Percentiles rank a stretch among this genome's conserved stretches.
Evolutionary conservation across 2,888 invertebrate species (phyloP).

Genomic region (Blastobasis adustella): DNA sequence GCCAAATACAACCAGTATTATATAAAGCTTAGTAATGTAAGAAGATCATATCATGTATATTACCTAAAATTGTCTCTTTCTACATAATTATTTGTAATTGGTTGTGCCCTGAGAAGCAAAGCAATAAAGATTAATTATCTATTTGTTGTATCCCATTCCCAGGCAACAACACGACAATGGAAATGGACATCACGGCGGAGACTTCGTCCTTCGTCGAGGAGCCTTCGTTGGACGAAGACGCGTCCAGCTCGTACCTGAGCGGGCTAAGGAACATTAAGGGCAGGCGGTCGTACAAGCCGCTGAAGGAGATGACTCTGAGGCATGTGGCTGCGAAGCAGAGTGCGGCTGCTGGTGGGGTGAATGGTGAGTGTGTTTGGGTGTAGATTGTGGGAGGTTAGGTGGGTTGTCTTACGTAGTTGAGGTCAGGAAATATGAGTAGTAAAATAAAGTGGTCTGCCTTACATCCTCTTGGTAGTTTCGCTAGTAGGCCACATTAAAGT

Average conservation of each 20-base stretch:
- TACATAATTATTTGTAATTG: no score
- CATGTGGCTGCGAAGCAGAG: slow-evolving; percentile 20
- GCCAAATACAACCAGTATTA: no score
- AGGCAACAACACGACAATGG: slow-evolving; percentile 70
- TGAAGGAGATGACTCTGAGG: slow-evolving; percentile 33
- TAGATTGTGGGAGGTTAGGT: not conserved
- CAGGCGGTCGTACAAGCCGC: slow-evolving; percentile 52
- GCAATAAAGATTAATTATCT: not conserved
- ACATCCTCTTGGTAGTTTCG: no score
- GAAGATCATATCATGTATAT: no score
- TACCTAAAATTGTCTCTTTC: no score
- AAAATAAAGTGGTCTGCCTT: not conserved
- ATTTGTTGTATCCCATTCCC: not conserved
- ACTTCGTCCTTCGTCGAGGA: slow-evolving; percentile 32
- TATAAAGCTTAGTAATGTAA: no score
- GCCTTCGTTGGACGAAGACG: slow-evolving; percentile 22
- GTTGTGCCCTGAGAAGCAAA: no score
- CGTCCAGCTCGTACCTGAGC: slow-evolving; percentile 41
- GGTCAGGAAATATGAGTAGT: not conserved
- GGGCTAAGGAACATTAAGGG: slow-evolving; percentile 51
- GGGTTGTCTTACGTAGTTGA: not conserved
- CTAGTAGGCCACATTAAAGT: slow-evolving; percentile 14
- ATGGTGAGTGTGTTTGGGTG: not conserved
- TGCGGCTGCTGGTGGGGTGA: slow-evolving; percentile 4
- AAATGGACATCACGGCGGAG: slow-evolving; percentile 60